phyloP scores from a whole-genome alignment of 2,888 invertebrate genomes.

The Ennomos erosarius region DNA sequence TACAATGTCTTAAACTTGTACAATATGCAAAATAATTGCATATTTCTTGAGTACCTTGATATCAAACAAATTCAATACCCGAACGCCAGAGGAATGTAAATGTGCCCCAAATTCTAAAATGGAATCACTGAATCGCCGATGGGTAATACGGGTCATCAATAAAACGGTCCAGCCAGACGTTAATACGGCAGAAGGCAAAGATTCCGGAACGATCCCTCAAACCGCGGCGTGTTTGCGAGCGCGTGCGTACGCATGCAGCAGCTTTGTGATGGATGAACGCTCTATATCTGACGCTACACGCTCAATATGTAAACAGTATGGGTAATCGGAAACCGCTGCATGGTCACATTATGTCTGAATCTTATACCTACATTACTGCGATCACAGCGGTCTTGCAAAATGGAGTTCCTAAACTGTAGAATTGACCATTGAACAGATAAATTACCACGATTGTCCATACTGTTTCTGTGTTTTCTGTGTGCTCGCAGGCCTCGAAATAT shows the following conservation, averaged over 20 bases:
- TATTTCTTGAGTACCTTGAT: too few species aligned
- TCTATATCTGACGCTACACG: constrained; percentile 58
- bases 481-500: constrained; percentile 52
- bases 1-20: too few species aligned
- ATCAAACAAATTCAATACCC: constrained; percentile 12
- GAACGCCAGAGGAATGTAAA: constrained; percentile 21
- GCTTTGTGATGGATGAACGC: constrained; percentile 61
- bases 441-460: background rate
- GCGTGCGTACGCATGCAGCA: constrained; percentile 64
- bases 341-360: too few species aligned
- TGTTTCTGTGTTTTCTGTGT: background rate
- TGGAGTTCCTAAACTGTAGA: too few species aligned
- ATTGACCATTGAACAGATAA: too few species aligned
- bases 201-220: constrained; percentile 50
- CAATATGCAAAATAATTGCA: too few species aligned
- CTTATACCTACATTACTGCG: too few species aligned
- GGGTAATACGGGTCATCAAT: constrained; percentile 39
- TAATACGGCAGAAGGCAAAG: constrained; percentile 42
- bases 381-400: too few species aligned
- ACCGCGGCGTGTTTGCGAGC: constrained; percentile 43
- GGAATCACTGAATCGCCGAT: constrained; percentile 26
- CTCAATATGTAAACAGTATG: constrained; percentile 29
- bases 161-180: constrained; percentile 35
- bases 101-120: constrained; percentile 28
- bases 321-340: too few species aligned